Evolutionary conservation across 2,113 vertebrate genomes (phyloP).

Genomic region (Actinemys pallida): DNA sequence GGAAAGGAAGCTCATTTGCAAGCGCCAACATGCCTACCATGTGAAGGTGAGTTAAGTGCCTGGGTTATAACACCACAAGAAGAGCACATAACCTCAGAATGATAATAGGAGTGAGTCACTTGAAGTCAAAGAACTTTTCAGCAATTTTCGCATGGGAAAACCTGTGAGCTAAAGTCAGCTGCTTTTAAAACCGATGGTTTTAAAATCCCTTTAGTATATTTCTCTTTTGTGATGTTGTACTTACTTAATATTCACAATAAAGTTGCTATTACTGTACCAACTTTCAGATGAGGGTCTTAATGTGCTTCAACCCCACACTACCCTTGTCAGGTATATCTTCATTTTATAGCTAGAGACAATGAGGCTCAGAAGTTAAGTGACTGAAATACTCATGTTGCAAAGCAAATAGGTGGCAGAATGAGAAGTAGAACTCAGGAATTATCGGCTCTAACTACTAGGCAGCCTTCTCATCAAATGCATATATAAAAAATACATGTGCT

Average conservation of each 20-base stretch:
- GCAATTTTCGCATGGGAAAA: constrained; percentile 74
- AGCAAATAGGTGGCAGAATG: constrained; percentile 35
- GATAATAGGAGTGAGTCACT: constrained; percentile 68
- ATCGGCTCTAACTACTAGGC: neutral
- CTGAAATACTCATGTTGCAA: constrained; percentile 25
- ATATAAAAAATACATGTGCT: constrained; percentile 56
- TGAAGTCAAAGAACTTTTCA: constrained; percentile 45
- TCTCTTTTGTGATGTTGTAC: no score
- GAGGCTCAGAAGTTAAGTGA: constrained; percentile 25
- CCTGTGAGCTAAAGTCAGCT: constrained; percentile 17
- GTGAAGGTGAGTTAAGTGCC: neutral
- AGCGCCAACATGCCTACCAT: constrained; percentile 51
- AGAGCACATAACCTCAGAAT: constrained; percentile 47
- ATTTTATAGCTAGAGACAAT: neutral
- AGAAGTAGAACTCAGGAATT: constrained; percentile 44
- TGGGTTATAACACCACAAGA: constrained; percentile 18
- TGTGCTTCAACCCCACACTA: neutral
- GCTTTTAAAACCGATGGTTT: neutral
- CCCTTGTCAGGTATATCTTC: neutral
- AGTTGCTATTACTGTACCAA: neutral
- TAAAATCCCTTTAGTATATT: neutral
- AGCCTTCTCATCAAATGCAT: neutral
- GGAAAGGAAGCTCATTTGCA: constrained; percentile 56
- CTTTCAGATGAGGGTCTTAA: neutral
- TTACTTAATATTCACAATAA: no score